These are phyloP conservation scores for Dolichallabes microphthalmus DNA, from an alignment of 2,113 vertebrate genomes.

Conservation along the genomic window DNA sequence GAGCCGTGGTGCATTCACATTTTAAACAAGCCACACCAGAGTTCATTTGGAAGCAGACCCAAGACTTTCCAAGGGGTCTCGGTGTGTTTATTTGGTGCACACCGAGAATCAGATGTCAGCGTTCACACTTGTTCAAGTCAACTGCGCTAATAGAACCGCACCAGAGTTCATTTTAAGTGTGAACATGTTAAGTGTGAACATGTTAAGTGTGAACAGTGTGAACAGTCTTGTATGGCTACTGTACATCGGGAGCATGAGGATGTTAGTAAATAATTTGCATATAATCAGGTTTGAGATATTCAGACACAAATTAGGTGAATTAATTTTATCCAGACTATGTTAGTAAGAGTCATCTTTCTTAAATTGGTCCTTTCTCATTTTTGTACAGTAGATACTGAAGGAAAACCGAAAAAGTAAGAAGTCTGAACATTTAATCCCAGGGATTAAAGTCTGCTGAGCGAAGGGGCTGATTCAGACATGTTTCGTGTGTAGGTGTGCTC, in stretches of 20 bases:
- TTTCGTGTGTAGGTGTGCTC: conserved; percentile 2
- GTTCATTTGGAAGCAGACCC: no score
- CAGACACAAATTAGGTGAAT: neutral
- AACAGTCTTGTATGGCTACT: neutral
- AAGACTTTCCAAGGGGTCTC: no score
- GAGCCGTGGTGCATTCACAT: no score
- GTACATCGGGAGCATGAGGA: neutral
- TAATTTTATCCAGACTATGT: neutral
- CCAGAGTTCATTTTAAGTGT: no score
- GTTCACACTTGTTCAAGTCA: no score
- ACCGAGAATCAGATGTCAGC: no score
- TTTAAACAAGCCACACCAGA: no score
- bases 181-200: no score
- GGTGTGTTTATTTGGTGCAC: no score
- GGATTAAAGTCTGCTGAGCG: conserved; percentile 28
- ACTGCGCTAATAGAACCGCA: no score
- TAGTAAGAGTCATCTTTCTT: neutral
- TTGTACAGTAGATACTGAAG: neutral
- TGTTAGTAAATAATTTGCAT: no score
- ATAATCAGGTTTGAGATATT: neutral
- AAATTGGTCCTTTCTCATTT: neutral
- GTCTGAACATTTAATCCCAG: conserved; percentile 38
- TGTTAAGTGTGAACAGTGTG: no score
- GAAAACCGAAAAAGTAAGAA: neutral
- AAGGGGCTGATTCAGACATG: conserved; percentile 15